Evolutionary conservation across 2,888 invertebrate species (phyloP).

Genomic region (Noctua pronuba): DNA sequence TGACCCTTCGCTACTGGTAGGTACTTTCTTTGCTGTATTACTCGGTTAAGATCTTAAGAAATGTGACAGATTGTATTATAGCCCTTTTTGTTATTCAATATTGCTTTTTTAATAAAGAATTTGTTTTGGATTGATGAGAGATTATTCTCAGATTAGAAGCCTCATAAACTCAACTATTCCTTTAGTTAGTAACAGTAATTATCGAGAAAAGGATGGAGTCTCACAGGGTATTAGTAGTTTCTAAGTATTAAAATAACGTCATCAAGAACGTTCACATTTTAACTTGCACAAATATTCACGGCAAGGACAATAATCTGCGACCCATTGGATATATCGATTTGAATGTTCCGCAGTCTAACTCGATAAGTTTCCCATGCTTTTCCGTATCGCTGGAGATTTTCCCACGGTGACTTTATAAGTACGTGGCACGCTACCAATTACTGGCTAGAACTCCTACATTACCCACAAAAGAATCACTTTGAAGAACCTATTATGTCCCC

Average conservation of each 20-base stretch:
- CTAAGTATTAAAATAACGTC: not conserved
- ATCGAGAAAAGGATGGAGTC: slow-evolving; percentile 1
- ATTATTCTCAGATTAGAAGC: not conserved
- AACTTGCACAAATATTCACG: slow-evolving; percentile 16
- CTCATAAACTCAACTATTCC: not conserved
- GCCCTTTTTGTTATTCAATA: not conserved
- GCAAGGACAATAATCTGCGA: slow-evolving; percentile 3
- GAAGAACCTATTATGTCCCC: slow-evolving; percentile 37
- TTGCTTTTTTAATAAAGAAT: not conserved
- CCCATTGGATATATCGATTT: slow-evolving; percentile 65
- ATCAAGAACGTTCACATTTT: slow-evolving; percentile 13
- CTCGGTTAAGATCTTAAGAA: not conserved
- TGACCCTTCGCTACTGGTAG: too few relatives aligned
- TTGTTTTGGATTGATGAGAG: slow-evolving; percentile 16
- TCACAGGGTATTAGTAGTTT: not conserved
- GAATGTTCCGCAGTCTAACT: slow-evolving; percentile 60
- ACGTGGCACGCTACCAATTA: slow-evolving; percentile 65
- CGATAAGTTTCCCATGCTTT: slow-evolving; percentile 69
- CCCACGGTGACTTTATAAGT: slow-evolving; percentile 75
- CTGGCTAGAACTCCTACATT: slow-evolving; percentile 60
- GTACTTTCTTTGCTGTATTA: not conserved
- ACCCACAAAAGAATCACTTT: slow-evolving; percentile 44
- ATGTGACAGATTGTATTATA: not conserved
- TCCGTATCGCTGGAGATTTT: slow-evolving; percentile 71
- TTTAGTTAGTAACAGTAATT: not conserved